phyloP scores from a whole-genome alignment of 1,140 invertebrate species.

The Cardiocondyla obscurior region DNA sequence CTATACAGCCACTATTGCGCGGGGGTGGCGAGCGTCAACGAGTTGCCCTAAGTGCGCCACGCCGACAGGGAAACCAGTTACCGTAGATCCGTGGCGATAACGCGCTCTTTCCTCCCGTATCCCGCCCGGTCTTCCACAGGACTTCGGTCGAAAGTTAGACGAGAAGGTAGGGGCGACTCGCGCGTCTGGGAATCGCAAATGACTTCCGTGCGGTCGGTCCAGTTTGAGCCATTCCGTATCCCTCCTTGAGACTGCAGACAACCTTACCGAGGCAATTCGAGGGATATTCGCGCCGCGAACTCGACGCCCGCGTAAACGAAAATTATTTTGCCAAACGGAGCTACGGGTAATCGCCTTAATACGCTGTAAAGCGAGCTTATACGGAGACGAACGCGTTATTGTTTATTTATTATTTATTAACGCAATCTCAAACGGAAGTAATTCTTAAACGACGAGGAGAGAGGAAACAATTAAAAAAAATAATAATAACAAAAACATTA shows the following conservation, averaged over 20 bases:
- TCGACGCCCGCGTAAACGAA: not conserved
- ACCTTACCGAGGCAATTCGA: not conserved
- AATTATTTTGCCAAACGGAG: not conserved
- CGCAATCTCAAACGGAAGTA: not conserved
- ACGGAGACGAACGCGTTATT: not conserved
- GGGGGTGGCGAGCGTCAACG: constrained; percentile 40
- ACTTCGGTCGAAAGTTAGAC: constrained; percentile 39
- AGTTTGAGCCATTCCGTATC: constrained; percentile 2
- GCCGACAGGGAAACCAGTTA: constrained; percentile 44
- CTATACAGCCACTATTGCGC: constrained; percentile 23
- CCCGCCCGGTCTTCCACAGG: not conserved
- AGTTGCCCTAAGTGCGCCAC: constrained; percentile 51
- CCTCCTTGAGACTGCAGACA: not conserved
- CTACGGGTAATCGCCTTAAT: too few relatives aligned
- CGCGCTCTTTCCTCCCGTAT: constrained; percentile 11
- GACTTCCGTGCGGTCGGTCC: constrained; percentile 36
- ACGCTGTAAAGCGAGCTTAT: too few relatives aligned
- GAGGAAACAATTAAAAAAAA: not conserved
- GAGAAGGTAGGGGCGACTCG: constrained; percentile 12
- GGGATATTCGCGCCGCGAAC: not conserved
- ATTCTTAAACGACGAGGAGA: not conserved
- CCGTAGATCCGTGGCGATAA: constrained; percentile 41
- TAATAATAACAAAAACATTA: not conserved
- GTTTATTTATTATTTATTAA: not conserved
- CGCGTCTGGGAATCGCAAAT: constrained; percentile 48